Evolutionary conservation across 2,797 vertebrate species (phyloP).

Genomic region (Prionace glauca): DNA sequence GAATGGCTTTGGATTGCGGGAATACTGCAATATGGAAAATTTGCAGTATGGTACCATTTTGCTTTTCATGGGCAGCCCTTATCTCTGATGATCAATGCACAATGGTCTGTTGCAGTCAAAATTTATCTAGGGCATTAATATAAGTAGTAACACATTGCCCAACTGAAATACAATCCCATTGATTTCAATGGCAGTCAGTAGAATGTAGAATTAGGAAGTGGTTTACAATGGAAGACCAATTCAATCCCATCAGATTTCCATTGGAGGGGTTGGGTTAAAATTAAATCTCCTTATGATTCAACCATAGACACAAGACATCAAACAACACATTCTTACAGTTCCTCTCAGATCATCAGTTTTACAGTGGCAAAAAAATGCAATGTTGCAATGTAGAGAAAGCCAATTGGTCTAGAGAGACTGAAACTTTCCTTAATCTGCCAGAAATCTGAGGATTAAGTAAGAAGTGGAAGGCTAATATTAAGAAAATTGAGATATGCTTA

Average conservation of each 20-base stretch:
- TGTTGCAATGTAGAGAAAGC: background rate
- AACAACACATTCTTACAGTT: too few species aligned
- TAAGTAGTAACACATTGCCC: background rate
- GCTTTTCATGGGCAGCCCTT: background rate
- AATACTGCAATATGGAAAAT: background rate
- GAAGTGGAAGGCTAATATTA: background rate
- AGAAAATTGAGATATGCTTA: background rate
- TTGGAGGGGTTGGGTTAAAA: background rate
- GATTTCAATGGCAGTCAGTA: background rate
- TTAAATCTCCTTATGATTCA: background rate
- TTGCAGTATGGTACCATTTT: background rate
- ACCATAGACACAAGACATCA: background rate
- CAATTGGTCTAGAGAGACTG: background rate
- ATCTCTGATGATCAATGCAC: background rate
- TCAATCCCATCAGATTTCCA: background rate
- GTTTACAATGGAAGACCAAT: background rate
- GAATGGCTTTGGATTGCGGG: background rate
- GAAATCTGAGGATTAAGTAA: background rate
- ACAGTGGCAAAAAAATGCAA: background rate
- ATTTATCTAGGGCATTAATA: background rate
- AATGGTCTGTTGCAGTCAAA: background rate
- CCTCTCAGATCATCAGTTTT: background rate
- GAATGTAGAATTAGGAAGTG: background rate
- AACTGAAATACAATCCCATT: background rate
- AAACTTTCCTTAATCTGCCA: background rate